These are phyloP conservation scores for Troides oblongomaculatus DNA, from an alignment of 2,888 invertebrate species.

Conservation along the genomic window DNA sequence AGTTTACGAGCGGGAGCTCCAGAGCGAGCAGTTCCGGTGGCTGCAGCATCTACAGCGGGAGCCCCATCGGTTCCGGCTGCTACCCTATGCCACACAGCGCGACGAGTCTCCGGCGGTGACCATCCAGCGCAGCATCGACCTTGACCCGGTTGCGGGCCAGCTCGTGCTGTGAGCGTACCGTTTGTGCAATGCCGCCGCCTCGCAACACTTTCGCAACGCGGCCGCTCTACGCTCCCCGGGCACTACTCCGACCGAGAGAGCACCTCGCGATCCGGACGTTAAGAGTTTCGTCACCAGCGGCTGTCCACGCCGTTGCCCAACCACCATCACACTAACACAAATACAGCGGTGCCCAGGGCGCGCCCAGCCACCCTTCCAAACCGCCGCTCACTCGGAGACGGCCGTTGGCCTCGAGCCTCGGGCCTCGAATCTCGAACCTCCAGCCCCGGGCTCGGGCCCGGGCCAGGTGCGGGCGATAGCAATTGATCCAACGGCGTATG, in stretches of 20 bases:
- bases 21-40: no score
- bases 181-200: slow-evolving; percentile 31
- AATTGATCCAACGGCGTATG: no score
- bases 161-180: slow-evolving; percentile 41
- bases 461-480: no score
- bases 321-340: neutral
- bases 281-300: slow-evolving; percentile 14
- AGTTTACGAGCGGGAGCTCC: slow-evolving; percentile 24
- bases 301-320: slow-evolving; percentile 26
- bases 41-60: no score
- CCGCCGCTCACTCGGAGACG: no score
- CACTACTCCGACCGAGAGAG: slow-evolving; percentile 18
- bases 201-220: slow-evolving; percentile 34
- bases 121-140: slow-evolving; percentile 58
- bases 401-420: no score
- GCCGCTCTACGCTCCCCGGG: slow-evolving; percentile 37
- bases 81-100: no score
- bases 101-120: slow-evolving; percentile 34
- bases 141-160: slow-evolving; percentile 42
- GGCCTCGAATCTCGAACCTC: no score
- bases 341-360: no score
- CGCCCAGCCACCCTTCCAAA: no score
- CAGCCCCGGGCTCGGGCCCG: no score
- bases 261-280: slow-evolving; percentile 26
- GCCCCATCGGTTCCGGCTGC: no score